These are phyloP conservation scores for Sitta carolinensis DNA, from an alignment of 2,797 vertebrate genomes.

Conservation along the genomic window DNA sequence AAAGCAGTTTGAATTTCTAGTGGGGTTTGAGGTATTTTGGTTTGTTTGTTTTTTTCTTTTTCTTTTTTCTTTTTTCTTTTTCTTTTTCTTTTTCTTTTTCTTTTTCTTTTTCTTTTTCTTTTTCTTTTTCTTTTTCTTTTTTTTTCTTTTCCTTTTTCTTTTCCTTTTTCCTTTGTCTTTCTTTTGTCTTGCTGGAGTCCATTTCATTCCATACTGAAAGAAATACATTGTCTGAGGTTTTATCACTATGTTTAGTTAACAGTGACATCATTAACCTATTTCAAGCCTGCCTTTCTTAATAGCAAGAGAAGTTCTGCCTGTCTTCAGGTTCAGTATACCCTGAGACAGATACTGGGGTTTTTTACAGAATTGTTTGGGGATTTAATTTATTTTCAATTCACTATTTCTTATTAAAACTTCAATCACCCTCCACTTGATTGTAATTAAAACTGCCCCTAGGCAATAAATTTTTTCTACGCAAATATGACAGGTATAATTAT, in stretches of 20 bases:
- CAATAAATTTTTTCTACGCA: constrained; percentile 68
- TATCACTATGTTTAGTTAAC: neutral
- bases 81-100: too few relatives aligned
- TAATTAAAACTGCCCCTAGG: constrained; percentile 72
- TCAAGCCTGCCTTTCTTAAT: constrained; percentile 20
- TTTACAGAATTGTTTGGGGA: constrained; percentile 46
- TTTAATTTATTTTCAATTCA: constrained; percentile 63
- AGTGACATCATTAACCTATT: constrained; percentile 48
- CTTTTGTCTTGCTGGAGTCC: neutral
- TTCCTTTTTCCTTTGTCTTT: accelerated
- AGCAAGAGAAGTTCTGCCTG: neutral
- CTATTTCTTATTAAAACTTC: constrained; percentile 69
- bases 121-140: too few relatives aligned
- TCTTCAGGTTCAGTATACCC: neutral
- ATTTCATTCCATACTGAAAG: neutral
- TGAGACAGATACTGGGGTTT: constrained; percentile 22
- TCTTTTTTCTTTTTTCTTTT: too few relatives aligned
- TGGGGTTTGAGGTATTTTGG: neutral
- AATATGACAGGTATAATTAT: constrained; percentile 65
- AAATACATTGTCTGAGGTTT: neutral
- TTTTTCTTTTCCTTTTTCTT: too few relatives aligned
- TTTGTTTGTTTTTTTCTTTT: neutral
- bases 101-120: neutral
- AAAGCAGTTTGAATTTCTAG: neutral
- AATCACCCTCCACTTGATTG: constrained; percentile 54